These are phyloP conservation scores for Neogale vison DNA, from an alignment of 2,113 vertebrate species.

Conservation along the genomic window DNA sequence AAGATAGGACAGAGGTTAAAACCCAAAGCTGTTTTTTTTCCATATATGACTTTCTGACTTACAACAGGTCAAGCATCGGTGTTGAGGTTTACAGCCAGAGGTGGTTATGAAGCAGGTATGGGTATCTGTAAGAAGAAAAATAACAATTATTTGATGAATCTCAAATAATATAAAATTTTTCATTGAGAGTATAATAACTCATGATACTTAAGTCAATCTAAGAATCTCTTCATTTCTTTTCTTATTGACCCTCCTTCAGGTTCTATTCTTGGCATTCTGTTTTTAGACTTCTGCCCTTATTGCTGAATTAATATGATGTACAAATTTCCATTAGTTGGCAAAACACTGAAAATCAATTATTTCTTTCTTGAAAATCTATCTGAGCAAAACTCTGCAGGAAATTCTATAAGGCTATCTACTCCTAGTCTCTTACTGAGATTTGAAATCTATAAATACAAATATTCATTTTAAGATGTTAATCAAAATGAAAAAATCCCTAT, in stretches of 20 bases:
- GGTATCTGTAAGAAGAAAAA: constrained; percentile 61
- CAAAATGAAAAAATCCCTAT: background rate
- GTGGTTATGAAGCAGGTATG: background rate
- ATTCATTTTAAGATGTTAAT: background rate
- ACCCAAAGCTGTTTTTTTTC: background rate
- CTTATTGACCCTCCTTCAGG: background rate
- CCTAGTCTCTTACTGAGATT: background rate
- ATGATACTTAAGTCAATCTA: background rate
- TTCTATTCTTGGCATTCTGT: background rate
- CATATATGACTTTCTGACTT: constrained; percentile 62
- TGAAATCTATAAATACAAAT: constrained; percentile 28
- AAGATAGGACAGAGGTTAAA: constrained; percentile 19
- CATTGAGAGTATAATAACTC: background rate
- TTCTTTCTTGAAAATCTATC: constrained; percentile 25
- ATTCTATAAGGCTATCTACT: background rate
- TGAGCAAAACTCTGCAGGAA: background rate
- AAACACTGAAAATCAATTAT: constrained; percentile 5
- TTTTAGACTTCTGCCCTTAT: constrained; percentile 22
- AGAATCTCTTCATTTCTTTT: background rate
- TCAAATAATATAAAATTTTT: background rate
- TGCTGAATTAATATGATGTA: background rate
- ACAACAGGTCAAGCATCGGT: constrained; percentile 74
- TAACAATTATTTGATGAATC: constrained; percentile 13
- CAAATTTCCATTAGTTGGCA: background rate
- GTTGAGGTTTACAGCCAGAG: constrained; percentile 49